Evolutionary conservation across 2,113 vertebrate genomes (phyloP), one percentile per base, ranked within the genome.

Genomic region (Gasterosteus nipponicus): DNA sequence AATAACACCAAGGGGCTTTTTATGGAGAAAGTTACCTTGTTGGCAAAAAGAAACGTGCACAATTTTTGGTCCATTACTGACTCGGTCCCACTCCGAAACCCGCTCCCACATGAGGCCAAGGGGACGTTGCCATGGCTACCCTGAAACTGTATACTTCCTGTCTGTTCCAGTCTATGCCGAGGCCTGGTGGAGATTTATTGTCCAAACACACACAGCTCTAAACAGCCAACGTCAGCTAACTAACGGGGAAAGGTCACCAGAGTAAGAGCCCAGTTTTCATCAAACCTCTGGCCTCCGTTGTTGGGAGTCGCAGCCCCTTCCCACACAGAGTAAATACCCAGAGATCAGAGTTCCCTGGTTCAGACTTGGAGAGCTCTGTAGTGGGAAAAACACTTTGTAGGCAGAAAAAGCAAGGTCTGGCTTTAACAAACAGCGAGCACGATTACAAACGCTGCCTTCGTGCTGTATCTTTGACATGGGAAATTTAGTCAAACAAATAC

Each of bases 61-160:
- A 73, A 49, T 77, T 81, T 77, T 69, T 80, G 77, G 81, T 46
- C 59, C 22, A 75, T 46, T 73, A 41, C 75, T 84, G 71, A 79
- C 72, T 41, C 62, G 69, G 46, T 56, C 57, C 67, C 31, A 69
- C 80, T 80, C 51, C 22, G 70, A 81, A 78, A 44, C 42, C 54
- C 72, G 75, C 62, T 68, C 74, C 54, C 66, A 41, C 64, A 73
- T 66, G 78, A 90, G 89, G 87, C 83, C 85, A 71, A 85, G 89
- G 62, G 81, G 69, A 83, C 39, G 89, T 94, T 85, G 78, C 89
- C 83, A 88, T 89, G 82, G 92, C 84, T 86, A 92, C 91, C 33
- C 78, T 92, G 92, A 94, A 94, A 95, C 88, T 78, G 71, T 92
- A 92, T 90, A 94, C 91, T 94, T 95, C 91, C 93, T 93, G 90